Evolutionary conservation across 2,797 vertebrate genomes (phyloP).

Genomic region (Florisuga fusca): DNA sequence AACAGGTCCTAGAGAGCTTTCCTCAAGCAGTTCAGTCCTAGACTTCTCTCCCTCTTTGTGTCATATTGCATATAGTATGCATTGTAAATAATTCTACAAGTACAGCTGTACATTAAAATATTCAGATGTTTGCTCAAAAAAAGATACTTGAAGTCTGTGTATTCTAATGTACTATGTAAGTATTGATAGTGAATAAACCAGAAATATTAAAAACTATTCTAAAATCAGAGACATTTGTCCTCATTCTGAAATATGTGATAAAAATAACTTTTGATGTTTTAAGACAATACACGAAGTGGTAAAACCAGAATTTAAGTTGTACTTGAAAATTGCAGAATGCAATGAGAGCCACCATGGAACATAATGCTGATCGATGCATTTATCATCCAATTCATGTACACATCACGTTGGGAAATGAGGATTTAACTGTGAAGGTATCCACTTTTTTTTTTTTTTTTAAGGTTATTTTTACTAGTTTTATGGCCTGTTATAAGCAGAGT

Average conservation of each 20-base stretch:
- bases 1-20: neutral
- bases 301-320: neutral
- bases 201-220: neutral
- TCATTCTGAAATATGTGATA: neutral
- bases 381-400: conserved; percentile 89
- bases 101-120: neutral
- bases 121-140: neutral
- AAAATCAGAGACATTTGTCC: neutral
- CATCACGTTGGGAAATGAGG: conserved; percentile 89
- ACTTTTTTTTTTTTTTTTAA: neutral
- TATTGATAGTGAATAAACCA: neutral
- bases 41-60: neutral
- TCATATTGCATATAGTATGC: neutral
- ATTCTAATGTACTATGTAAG: neutral
- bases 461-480: neutral
- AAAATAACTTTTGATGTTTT: neutral
- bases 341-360: conserved; percentile 98
- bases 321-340: conserved; percentile 87
- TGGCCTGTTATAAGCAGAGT: neutral
- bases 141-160: neutral
- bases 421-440: conserved; percentile 94
- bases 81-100: neutral
- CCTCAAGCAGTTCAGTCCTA: neutral
- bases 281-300: neutral
- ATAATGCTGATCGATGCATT: conserved; percentile 85